A percentile compares a stretch with the other conserved stretches of the same genome.
phyloP scores from a whole-genome alignment of 2,113 vertebrate species.

The Pterocles gutturalis region DNA sequence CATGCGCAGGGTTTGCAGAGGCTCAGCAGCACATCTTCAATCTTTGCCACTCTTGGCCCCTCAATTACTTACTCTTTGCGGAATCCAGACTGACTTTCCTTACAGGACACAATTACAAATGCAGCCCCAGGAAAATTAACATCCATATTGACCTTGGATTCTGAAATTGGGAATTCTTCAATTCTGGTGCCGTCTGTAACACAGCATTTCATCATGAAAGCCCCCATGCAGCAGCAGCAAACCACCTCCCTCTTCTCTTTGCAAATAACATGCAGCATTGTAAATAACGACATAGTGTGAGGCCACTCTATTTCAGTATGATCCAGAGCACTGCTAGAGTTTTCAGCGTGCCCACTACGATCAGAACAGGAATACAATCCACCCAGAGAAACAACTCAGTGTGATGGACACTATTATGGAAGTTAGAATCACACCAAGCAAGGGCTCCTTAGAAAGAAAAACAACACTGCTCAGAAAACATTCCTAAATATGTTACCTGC shows the following conservation, averaged over 20 bases:
- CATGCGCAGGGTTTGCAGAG: background rate
- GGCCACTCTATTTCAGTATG: background rate
- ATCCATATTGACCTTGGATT: constrained; percentile 98
- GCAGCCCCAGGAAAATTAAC: constrained; percentile 96
- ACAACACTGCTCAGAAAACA: background rate
- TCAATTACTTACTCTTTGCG: constrained; percentile 91
- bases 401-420: background rate
- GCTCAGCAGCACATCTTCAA: background rate
- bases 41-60: background rate
- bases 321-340: background rate
- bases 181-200: constrained; percentile 91
- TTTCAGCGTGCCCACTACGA: background rate
- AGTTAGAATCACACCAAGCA: background rate
- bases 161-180: constrained; percentile 93
- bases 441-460: background rate
- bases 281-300: background rate
- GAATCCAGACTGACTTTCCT: constrained; percentile 94
- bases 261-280: background rate
- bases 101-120: constrained; percentile 94
- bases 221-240: background rate
- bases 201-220: background rate
- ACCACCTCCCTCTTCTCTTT: background rate
- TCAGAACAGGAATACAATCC: background rate
- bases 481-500: constrained; percentile 78
- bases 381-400: background rate